A percentile compares a stretch with the other conserved stretches of the same genome.
Evolutionary conservation across 2,797 vertebrate genomes (phyloP).

Genomic region (Sebastes ruberrimus): DNA sequence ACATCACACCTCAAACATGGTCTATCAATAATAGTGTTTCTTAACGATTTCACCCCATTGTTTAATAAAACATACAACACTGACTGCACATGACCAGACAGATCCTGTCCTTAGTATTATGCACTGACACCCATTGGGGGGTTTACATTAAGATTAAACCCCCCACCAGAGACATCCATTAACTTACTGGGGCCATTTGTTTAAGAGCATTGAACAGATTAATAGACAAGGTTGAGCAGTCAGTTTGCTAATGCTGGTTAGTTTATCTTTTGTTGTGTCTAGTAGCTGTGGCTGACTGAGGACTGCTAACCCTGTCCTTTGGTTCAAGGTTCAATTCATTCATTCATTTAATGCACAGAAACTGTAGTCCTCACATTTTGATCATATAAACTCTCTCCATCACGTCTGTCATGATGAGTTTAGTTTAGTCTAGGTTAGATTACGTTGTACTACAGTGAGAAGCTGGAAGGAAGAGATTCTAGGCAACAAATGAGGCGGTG

Average conservation of each 20-base stretch:
- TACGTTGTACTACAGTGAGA: background rate
- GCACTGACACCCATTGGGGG: slow-evolving; percentile 16
- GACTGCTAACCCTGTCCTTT: background rate
- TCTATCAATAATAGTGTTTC: background rate
- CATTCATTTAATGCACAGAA: background rate
- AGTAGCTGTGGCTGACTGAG: slow-evolving; percentile 13
- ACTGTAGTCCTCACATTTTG: background rate
- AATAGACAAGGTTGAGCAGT: slow-evolving; percentile 44
- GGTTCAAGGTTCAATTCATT: background rate
- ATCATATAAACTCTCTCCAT: background rate
- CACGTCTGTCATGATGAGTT: background rate
- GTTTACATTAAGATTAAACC: slow-evolving; percentile 54
- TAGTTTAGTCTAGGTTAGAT: background rate
- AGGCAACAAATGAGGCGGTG: background rate
- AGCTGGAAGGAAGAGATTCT: background rate
- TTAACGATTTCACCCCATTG: background rate
- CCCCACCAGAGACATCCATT: slow-evolving; percentile 44
- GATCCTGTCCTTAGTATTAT: slow-evolving; percentile 8
- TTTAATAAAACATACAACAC: background rate
- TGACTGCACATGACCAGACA: slow-evolving; percentile 6
- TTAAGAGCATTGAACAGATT: slow-evolving; percentile 69
- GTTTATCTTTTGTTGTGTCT: slow-evolving; percentile 60
- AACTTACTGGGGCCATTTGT: slow-evolving; percentile 43
- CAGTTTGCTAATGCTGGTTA: slow-evolving; percentile 53
- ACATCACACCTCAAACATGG: background rate